phyloP scores from a whole-genome alignment of 2,797 vertebrate species.

The Gallinago solitaria region DNA sequence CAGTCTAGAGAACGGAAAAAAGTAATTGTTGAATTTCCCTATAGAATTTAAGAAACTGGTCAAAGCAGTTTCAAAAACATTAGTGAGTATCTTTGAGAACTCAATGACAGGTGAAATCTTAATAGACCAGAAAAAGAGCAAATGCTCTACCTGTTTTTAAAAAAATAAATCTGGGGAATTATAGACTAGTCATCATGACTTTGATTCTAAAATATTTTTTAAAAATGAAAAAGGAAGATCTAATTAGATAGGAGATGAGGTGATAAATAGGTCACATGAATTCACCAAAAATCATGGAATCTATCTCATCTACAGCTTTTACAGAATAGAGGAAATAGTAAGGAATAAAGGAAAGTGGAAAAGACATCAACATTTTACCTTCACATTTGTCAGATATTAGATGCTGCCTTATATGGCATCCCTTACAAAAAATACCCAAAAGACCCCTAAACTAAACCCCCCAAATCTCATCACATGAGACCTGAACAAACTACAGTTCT shows the following conservation, averaged over 20 bases:
- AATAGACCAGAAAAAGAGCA: not conserved
- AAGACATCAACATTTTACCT: not conserved
- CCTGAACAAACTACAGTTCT: not conserved
- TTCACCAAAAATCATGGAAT: not conserved
- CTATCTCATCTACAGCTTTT: not conserved
- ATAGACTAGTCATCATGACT: not conserved
- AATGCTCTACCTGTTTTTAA: not conserved
- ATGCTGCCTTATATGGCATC: not conserved
- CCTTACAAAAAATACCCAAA: not conserved
- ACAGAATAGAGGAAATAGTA: not conserved
- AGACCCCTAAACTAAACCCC: not conserved
- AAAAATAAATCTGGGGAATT: not conserved
- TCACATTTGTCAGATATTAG: not conserved
- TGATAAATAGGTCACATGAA: not conserved
- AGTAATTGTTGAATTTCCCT: not conserved
- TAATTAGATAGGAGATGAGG: not conserved
- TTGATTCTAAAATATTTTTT: not conserved
- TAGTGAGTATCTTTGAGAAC: not conserved
- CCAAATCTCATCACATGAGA: not conserved
- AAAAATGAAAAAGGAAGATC: not conserved
- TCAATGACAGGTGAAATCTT: not conserved
- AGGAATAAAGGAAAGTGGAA: not conserved
- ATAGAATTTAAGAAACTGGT: not conserved
- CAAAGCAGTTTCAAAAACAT: not conserved
- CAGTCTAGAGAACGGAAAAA: not conserved